Conservation (phyloP, 2,888 invertebrate genomes). For the Octonoba sinensis region DNA sequence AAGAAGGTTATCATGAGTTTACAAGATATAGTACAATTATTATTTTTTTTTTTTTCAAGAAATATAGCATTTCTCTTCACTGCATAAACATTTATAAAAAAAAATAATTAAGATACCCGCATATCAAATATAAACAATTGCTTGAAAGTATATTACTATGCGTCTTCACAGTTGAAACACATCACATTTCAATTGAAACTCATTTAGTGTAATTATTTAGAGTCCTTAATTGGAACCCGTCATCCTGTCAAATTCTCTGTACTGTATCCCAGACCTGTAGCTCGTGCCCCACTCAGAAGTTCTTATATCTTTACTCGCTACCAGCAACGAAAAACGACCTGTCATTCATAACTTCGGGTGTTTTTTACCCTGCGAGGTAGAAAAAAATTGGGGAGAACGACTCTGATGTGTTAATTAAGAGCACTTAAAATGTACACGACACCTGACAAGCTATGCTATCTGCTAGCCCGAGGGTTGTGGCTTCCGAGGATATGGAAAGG, state of each 20-base stretch:
- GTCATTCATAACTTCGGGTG: constrained; percentile 30
- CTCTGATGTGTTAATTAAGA: constrained; percentile 51
- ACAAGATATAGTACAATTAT: no score
- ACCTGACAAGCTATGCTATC: constrained; percentile 34
- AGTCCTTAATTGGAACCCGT: neutral
- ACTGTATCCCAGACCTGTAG: neutral
- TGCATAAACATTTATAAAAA: no score
- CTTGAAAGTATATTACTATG: no score
- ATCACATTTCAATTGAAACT: no score
- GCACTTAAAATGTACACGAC: constrained; percentile 53
- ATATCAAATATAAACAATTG: no score
- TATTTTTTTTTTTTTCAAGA: no score
- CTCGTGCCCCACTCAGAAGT: constrained; percentile 11
- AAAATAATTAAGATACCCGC: no score
- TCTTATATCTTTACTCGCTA: constrained; percentile 20
- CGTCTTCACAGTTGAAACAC: no score
- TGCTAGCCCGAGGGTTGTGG: constrained; percentile 18
- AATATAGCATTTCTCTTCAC: no score
- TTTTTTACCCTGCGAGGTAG: constrained; percentile 21
- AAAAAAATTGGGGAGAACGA: constrained; percentile 17
- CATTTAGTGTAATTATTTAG: neutral
- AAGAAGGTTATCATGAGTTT: no score
- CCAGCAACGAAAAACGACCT: constrained; percentile 30
- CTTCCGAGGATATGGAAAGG: constrained; percentile 1
- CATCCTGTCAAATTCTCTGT: neutral